Percentiles rank a stretch among this genome's conserved stretches.
phyloP scores from a whole-genome alignment of 2,797 vertebrate species.

The Sebastolobus altivelis region DNA sequence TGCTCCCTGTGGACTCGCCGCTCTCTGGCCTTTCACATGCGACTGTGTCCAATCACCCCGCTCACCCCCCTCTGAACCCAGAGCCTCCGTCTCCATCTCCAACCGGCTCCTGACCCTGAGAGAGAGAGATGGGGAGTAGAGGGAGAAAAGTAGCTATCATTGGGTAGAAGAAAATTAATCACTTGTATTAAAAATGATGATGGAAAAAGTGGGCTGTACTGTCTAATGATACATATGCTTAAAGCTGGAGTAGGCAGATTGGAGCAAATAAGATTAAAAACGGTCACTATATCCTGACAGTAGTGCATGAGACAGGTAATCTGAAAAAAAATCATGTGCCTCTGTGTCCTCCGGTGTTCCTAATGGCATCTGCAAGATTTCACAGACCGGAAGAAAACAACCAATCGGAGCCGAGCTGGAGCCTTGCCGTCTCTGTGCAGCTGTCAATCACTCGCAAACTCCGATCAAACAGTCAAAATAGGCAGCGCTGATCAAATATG shows the following conservation, averaged over 20 bases:
- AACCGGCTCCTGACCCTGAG: slow-evolving; percentile 65
- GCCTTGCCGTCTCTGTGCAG: too few relatives aligned
- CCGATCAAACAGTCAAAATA: too few relatives aligned
- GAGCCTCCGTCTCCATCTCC: slow-evolving; percentile 71
- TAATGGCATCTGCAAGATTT: too few relatives aligned
- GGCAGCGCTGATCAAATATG: too few relatives aligned
- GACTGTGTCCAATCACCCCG: slow-evolving; percentile 87
- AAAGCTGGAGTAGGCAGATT: background rate
- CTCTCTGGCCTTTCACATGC: slow-evolving; percentile 86
- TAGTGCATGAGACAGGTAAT: too few relatives aligned
- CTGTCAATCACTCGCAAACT: too few relatives aligned
- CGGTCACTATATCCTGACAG: too few relatives aligned
- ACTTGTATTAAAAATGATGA: slow-evolving; percentile 8
- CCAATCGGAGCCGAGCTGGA: too few relatives aligned
- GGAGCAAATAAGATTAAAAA: too few relatives aligned
- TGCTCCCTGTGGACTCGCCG: slow-evolving; percentile 81
- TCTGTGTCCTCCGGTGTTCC: too few relatives aligned
- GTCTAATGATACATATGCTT: background rate
- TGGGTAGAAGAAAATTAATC: slow-evolving; percentile 31
- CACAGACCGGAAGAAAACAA: too few relatives aligned
- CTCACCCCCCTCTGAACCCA: slow-evolving; percentile 69
- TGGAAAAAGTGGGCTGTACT: background rate
- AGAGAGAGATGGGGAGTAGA: background rate
- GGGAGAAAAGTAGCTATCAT: slow-evolving; percentile 13
- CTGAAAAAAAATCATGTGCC: too few relatives aligned